These are phyloP conservation scores for Ophiothrix spiculata DNA, from an alignment of 35 echinoderm and acorn worm species.

Conservation along the genomic window DNA sequence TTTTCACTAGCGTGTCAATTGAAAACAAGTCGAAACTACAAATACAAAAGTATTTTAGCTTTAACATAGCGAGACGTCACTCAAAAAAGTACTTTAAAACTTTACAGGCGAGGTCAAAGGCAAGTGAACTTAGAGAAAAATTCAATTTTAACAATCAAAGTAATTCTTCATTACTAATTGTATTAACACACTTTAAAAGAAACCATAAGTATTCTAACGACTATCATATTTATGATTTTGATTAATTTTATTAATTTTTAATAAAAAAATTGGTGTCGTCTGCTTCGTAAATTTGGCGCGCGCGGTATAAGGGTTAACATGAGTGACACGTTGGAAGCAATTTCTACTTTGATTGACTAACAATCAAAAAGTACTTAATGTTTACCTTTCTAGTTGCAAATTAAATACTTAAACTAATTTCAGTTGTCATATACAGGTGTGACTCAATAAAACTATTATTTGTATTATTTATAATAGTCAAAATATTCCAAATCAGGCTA, in stretches of 20 bases:
- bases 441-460: background rate
- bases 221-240: too few relatives aligned
- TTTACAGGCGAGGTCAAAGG: too few relatives aligned
- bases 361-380: background rate
- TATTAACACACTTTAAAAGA: too few relatives aligned
- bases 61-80: background rate
- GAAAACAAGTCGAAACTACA: background rate
- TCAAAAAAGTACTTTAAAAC: too few relatives aligned
- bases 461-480: background rate
- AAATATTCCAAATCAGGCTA: background rate
- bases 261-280: too few relatives aligned
- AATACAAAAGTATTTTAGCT: background rate
- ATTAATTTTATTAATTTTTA: too few relatives aligned
- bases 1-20: background rate
- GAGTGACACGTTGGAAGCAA: background rate
- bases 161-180: too few relatives aligned
- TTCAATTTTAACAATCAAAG: too few relatives aligned
- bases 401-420: slow-evolving; percentile 1
- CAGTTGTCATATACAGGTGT: background rate
- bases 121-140: too few relatives aligned
- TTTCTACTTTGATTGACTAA: background rate
- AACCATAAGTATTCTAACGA: too few relatives aligned
- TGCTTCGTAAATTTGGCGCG: too few relatives aligned
- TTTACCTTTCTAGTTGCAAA: background rate
- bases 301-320: background rate